phyloP scores from a whole-genome alignment of 2,113 vertebrate species.

The Perca schrenkii region DNA sequence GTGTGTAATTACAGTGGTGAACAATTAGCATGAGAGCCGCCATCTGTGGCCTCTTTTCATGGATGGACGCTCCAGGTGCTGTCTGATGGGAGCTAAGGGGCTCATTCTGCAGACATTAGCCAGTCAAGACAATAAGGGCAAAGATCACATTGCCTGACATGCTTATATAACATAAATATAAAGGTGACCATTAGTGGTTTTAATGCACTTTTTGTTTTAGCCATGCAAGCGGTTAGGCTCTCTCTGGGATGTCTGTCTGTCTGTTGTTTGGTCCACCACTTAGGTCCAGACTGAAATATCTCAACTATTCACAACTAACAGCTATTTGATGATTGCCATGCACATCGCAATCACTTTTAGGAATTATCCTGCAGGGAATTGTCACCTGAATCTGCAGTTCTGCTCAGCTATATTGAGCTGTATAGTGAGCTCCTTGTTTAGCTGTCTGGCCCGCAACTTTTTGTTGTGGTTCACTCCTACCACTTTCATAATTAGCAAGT shows the following conservation, averaged over 20 bases:
- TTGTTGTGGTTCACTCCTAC: too few relatives aligned
- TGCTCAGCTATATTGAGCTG: too few relatives aligned
- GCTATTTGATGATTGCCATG: background rate
- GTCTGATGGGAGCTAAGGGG: conserved; percentile 35
- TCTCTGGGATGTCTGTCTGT: background rate
- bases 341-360: too few relatives aligned
- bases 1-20: background rate
- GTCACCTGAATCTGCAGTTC: too few relatives aligned
- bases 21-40: conserved; percentile 39
- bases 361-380: too few relatives aligned
- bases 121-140: conserved; percentile 35
- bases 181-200: conserved; percentile 2
- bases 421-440: too few relatives aligned
- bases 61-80: conserved; percentile 43
- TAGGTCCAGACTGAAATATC: background rate
- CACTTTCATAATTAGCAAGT: background rate
- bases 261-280: background rate
- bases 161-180: conserved; percentile 12
- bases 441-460: too few relatives aligned
- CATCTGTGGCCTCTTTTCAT: conserved; percentile 45
- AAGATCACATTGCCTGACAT: conserved; percentile 14
- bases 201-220: background rate
- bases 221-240: background rate
- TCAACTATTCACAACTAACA: background rate
- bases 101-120: conserved; percentile 47